These are phyloP conservation scores for Electrona antarctica DNA, from an alignment of 2,113 vertebrate genomes.

Conservation along the genomic window DNA sequence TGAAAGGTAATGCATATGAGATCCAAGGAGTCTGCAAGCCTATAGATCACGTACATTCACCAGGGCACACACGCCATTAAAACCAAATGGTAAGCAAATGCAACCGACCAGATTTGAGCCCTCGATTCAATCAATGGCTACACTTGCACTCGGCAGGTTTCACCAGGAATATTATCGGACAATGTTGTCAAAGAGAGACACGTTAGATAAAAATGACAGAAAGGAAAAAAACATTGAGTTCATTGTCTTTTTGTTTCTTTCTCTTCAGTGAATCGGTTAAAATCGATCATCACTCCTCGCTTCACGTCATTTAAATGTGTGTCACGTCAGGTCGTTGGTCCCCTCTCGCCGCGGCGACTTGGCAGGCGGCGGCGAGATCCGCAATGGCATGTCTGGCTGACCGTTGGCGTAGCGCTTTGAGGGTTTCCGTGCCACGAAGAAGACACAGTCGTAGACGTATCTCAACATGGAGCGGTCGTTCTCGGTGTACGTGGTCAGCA, in stretches of 20 bases:
- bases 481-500: slow-evolving; percentile 95
- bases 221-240: slow-evolving; percentile 21
- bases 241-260: slow-evolving; percentile 7
- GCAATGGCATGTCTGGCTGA: slow-evolving; percentile 36
- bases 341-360: slow-evolving; percentile 60
- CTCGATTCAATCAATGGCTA: neutral
- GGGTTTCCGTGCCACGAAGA: slow-evolving; percentile 96
- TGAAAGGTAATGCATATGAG: slow-evolving; percentile 14
- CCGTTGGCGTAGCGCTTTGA: slow-evolving; percentile 60
- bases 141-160: neutral
- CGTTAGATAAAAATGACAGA: slow-evolving; percentile 33
- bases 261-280: slow-evolving; percentile 6
- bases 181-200: slow-evolving; percentile 23
- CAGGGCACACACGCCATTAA: slow-evolving; percentile 28
- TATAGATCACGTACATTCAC: neutral
- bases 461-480: slow-evolving; percentile 97
- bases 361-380: slow-evolving; percentile 50
- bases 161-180: neutral
- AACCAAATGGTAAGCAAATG: neutral
- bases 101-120: slow-evolving; percentile 3
- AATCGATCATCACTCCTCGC: slow-evolving; percentile 1
- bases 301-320: neutral
- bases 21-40: neutral
- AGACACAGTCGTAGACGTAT: slow-evolving; percentile 95
- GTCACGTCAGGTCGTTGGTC: slow-evolving; percentile 63